Evolutionary conservation across 2,113 vertebrate genomes (phyloP).

Genomic region (Monarcha castaneiventris): DNA sequence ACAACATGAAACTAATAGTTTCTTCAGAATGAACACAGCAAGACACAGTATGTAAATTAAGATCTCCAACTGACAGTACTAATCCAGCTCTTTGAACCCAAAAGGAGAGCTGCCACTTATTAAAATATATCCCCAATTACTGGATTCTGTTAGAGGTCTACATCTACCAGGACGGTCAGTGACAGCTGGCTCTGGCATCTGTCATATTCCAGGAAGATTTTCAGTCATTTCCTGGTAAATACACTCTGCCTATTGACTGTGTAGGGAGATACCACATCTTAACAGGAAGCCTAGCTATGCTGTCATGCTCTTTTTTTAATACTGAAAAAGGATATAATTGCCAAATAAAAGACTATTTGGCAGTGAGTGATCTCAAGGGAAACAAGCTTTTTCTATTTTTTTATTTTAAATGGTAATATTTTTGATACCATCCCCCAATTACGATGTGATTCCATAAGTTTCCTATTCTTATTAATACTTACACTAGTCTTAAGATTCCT

Average conservation of each 20-base stretch:
- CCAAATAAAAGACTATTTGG: conserved; percentile 28
- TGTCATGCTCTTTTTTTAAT: conserved; percentile 14
- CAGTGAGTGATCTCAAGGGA: conserved; percentile 21
- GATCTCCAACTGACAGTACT: neutral
- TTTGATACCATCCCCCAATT: neutral
- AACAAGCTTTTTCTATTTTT: conserved; percentile 1
- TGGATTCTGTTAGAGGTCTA: neutral
- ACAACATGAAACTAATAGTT: neutral
- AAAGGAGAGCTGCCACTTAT: neutral
- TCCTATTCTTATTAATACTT: neutral
- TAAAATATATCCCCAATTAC: neutral
- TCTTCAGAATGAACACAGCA: neutral
- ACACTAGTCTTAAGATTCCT: neutral
- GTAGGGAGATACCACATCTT: conserved; percentile 12
- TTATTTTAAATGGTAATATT: conserved; percentile 23
- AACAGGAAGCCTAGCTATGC: conserved; percentile 24
- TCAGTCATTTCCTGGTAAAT: conserved; percentile 35
- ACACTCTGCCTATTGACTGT: neutral
- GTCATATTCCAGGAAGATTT: neutral
- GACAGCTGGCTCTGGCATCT: neutral
- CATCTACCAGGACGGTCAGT: neutral
- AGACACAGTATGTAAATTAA: neutral
- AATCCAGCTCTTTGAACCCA: neutral
- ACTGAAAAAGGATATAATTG: conserved; percentile 20
- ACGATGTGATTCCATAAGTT: neutral